Evolutionary conservation across 2,113 vertebrate genomes (phyloP).

Genomic region (Hypomesus transpacificus): DNA sequence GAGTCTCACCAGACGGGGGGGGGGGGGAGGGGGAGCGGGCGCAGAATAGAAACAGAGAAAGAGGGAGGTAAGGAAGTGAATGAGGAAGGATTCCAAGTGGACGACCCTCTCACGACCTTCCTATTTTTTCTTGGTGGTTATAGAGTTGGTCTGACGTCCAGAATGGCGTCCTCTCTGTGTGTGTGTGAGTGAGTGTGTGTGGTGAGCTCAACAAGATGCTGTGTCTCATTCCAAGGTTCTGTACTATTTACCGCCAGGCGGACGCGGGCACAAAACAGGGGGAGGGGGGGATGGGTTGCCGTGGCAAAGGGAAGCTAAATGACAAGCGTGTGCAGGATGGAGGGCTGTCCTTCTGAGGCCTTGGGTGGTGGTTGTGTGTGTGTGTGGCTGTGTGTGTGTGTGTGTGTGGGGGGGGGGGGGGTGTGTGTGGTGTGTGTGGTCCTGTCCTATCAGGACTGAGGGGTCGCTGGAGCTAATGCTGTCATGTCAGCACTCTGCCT

Average conservation of each 20-base stretch:
- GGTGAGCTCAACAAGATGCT: slow-evolving; percentile 49
- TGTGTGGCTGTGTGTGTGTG: no score
- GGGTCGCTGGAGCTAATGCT: no score
- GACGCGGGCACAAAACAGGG: not conserved
- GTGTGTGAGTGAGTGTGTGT: no score
- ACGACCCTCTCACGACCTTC: no score
- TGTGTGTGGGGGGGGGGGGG: not conserved
- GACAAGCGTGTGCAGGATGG: slow-evolving; percentile 63
- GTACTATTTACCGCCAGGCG: slow-evolving; percentile 65
- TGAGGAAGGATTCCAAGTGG: no score
- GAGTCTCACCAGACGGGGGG: slow-evolving; percentile 25
- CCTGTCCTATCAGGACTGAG: no score
- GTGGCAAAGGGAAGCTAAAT: slow-evolving; percentile 65
- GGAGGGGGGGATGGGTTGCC: no score
- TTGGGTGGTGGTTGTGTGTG: slow-evolving; percentile 46
- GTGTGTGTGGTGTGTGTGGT: slow-evolving; percentile 44
- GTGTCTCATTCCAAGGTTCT: slow-evolving; percentile 61
- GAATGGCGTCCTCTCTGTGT: no score
- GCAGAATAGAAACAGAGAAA: not conserved
- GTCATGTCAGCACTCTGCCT: no score
- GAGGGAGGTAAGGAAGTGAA: no score
- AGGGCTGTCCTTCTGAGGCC: not conserved
- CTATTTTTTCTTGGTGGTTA: no score
- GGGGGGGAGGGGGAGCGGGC: slow-evolving; percentile 17
- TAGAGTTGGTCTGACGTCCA: no score